Base-by-base conservation (phyloP, 1,140 invertebrate genomes). In the Hyles euphorbiae region DNA sequence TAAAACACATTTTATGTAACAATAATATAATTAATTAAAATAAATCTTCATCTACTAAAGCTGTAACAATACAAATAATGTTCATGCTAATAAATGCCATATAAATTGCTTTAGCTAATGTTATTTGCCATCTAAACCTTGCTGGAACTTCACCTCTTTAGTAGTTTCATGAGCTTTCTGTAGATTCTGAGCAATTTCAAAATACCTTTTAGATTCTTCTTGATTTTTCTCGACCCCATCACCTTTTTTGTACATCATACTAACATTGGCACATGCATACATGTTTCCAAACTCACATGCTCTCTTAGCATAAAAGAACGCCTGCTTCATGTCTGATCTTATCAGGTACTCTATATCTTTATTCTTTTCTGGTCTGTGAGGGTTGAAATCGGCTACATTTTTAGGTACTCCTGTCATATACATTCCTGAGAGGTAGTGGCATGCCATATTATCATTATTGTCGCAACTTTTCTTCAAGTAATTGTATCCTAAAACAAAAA, bases 211-310 rank as follows among this genome's bases (percentile, higher is more conserved):
- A 0, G 96, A 93, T 67, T 95, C 76, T 58, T 93, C 90, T 46
- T 88, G 61, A 84, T 96, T 93, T 73, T 95, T 93, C 53, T 93
- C 91, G 1, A 93, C 93, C 1, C 96, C 94, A 55, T 95, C 93
- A 11, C 94, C 94, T 60, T 90, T 90, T 10, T 87, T 87, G 76
- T 96, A 96, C 95, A 97, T 96, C 68, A 94, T 92, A 65, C 95
- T 94, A 2, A 98, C 75, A 90, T 98, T 98, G 0, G 93, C 93
- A 90, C 97, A 98, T 2, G 95, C 95, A 75, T 94, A 95, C 57
- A 96, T 92, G 81, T 97, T 94, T 3, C 93, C 94, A 7, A 94
- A 76, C 65, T 97, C 93, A 82, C 97, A 98, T 0, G 93, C 94
- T 78, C 93, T 94, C 45, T 91, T 74, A 0, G 95, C 93, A 67